Evolutionary conservation across 2,888 invertebrate species (phyloP).

Genomic region (Drosophila fungiperda): DNA sequence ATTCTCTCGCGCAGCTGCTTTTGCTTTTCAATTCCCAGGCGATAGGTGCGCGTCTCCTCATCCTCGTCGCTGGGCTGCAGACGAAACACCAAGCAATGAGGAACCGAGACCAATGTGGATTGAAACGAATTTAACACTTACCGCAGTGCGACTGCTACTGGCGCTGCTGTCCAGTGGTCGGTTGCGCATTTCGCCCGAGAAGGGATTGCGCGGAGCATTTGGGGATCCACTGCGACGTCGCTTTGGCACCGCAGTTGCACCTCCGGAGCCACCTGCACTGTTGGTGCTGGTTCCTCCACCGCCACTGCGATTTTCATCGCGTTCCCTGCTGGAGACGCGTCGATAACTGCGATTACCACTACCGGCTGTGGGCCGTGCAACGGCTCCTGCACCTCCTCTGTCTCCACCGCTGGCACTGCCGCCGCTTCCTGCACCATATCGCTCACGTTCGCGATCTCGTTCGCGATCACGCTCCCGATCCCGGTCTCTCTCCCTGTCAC

Average conservation of each 20-base stretch:
- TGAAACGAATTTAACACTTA: constrained; percentile 48
- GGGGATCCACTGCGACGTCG: constrained; percentile 84
- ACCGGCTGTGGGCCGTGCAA: constrained; percentile 22
- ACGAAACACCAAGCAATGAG: neutral
- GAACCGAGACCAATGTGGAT: neutral
- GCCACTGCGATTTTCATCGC: constrained; percentile 42
- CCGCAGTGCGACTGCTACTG: constrained; percentile 70
- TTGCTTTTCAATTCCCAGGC: constrained; percentile 86
- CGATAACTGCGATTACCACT: constrained; percentile 71
- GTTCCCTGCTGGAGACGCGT: constrained; percentile 75
- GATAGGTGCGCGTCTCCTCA: constrained; percentile 86
- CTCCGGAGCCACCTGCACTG: constrained; percentile 1
- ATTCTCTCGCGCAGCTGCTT: constrained; percentile 85
- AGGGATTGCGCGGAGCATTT: constrained; percentile 53
- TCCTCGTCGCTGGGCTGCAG: constrained; percentile 85
- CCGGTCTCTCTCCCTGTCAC: constrained; percentile 71
- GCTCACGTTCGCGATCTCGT: constrained; percentile 48
- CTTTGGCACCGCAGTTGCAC: constrained; percentile 62
- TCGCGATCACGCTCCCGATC: constrained; percentile 69
- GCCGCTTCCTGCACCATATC: constrained; percentile 41
- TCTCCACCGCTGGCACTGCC: constrained; percentile 18
- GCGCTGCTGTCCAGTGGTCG: constrained; percentile 71
- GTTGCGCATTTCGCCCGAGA: constrained; percentile 72
- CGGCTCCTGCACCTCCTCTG: constrained; percentile 8
- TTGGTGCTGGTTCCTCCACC: constrained; percentile 40